Evolutionary conservation across 2,888 invertebrate species (phyloP).

Genomic region (Hololepta plana): DNA sequence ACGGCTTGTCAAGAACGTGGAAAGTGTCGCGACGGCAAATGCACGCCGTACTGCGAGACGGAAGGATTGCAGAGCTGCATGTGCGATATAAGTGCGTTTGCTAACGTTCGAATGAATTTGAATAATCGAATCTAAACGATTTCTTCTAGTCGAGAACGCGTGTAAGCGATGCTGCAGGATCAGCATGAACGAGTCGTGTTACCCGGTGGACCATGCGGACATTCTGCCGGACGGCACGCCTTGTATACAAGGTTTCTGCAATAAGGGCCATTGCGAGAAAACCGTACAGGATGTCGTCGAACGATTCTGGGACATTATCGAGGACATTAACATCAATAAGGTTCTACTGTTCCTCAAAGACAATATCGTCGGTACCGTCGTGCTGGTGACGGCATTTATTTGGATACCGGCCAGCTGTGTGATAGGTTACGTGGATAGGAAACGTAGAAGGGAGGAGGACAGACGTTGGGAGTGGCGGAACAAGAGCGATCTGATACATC

Average conservation of each 20-base stretch:
- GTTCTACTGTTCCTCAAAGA: constrained; percentile 76
- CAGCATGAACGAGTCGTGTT: constrained; percentile 81
- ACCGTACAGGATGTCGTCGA: constrained; percentile 90
- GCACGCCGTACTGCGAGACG: constrained; percentile 89
- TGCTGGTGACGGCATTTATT: constrained; percentile 73
- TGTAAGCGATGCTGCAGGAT: constrained; percentile 89
- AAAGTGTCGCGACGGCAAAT: constrained; percentile 77
- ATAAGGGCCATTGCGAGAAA: constrained; percentile 89
- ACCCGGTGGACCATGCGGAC: constrained; percentile 75
- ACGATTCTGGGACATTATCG: constrained; percentile 93
- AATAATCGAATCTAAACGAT: no score
- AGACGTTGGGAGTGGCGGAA: constrained; percentile 55
- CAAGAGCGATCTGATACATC: constrained; percentile 52
- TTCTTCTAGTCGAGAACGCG: constrained; percentile 64
- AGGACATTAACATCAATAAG: constrained; percentile 88
- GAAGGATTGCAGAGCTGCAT: constrained; percentile 87
- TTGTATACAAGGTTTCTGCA: constrained; percentile 93
- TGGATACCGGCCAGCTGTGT: constrained; percentile 92
- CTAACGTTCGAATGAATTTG: constrained; percentile 3
- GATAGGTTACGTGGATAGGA: constrained; percentile 67
- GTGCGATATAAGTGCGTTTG: constrained; percentile 74
- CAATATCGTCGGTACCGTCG: constrained; percentile 86
- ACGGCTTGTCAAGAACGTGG: constrained; percentile 85
- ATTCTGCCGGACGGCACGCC: constrained; percentile 86
- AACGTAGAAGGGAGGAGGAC: constrained; percentile 49